Conservation (phyloP, 1,140 invertebrate species). For the Saxidomus purpurata region DNA sequence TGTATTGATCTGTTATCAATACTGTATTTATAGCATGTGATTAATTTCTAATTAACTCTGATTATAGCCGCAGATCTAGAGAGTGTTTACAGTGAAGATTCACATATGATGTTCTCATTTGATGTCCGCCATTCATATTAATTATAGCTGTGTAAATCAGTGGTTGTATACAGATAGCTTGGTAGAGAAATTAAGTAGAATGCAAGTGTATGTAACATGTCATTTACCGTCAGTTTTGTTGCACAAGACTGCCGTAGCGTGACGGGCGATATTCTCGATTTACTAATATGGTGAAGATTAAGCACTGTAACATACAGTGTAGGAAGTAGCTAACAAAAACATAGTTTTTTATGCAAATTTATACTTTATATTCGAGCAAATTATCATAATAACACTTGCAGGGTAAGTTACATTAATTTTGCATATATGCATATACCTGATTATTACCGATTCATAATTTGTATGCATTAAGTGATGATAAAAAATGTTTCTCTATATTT, state of each 20-base stretch:
- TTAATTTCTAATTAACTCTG: not conserved
- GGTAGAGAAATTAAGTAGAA: conserved; percentile 4
- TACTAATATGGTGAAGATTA: not conserved
- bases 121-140: not conserved
- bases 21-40: not conserved
- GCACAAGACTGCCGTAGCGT: not conserved
- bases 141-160: not conserved
- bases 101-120: not conserved
- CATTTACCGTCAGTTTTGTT: conserved; percentile 18
- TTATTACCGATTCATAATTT: no score
- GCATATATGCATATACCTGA: no score
- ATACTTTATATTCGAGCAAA: no score
- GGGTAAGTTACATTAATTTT: no score
- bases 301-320: not conserved
- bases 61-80: not conserved
- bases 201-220: conserved; percentile 27
- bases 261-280: conserved; percentile 3
- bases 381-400: no score
- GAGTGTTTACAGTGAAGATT: not conserved
- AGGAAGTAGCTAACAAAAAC: not conserved
- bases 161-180: not conserved
- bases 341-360: no score
- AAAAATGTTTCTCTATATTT: no score
- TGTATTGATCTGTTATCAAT: not conserved
- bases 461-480: no score